Conservation (phyloP, 2,797 vertebrate genomes). For the Hylomyscus alleni region DNA sequence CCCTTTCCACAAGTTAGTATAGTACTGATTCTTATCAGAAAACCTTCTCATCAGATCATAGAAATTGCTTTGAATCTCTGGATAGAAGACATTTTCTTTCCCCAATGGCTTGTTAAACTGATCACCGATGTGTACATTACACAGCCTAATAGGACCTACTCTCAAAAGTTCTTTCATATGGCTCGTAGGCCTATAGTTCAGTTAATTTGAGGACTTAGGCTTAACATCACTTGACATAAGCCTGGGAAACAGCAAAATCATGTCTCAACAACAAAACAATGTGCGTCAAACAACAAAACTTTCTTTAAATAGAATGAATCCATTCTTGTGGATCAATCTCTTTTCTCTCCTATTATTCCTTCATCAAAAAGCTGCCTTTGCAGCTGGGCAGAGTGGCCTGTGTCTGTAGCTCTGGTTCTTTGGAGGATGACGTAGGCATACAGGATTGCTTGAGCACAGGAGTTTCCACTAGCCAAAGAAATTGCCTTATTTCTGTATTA, state of each 20-base stretch:
- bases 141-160: neutral
- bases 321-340: neutral
- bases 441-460: too few species aligned
- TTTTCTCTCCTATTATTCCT: neutral
- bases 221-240: too few species aligned
- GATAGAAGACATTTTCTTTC: neutral
- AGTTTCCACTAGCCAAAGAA: neutral
- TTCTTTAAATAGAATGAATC: neutral
- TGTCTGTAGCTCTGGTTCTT: neutral
- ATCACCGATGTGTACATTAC: neutral
- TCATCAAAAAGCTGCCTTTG: neutral
- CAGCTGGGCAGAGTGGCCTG: neutral
- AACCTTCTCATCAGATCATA: neutral
- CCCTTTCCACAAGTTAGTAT: neutral
- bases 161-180: neutral
- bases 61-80: neutral
- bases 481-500: neutral
- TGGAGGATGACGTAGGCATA: neutral
- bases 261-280: neutral
- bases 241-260: neutral
- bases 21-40: neutral
- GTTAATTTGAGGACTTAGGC: neutral
- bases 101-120: neutral
- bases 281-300: neutral
- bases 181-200: neutral